Evolutionary conservation across 2,797 vertebrate genomes (phyloP).

Genomic region (Mionectes olivaceus): DNA sequence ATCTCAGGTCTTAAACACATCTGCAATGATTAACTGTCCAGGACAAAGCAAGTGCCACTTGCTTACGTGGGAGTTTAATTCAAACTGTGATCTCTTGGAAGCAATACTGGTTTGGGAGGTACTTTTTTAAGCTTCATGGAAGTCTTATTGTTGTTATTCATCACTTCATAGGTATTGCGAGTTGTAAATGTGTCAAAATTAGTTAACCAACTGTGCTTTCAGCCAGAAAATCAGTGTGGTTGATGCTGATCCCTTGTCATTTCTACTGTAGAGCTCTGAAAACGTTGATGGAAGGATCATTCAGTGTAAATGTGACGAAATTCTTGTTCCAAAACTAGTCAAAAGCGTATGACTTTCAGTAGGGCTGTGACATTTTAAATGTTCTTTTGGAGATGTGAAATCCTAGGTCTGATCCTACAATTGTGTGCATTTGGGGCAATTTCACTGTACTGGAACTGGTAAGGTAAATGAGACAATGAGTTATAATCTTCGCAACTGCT

Average conservation of each 20-base stretch:
- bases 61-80: neutral
- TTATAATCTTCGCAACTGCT: neutral
- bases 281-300: neutral
- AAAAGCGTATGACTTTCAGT: neutral
- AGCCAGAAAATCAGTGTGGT: neutral
- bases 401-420: neutral
- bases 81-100: neutral
- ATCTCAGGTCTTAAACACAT: neutral
- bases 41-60: neutral
- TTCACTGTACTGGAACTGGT: neutral
- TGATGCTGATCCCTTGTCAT: neutral
- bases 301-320: neutral
- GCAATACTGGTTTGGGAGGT: neutral
- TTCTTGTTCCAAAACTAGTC: neutral
- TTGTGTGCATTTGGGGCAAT: neutral
- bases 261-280: neutral
- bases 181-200: neutral
- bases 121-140: neutral
- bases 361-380: neutral
- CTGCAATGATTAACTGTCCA: neutral
- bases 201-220: neutral
- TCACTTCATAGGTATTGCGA: neutral
- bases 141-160: neutral
- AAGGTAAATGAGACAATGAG: neutral
- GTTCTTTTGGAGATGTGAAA: neutral